Conservation (phyloP, 2,888 invertebrate genomes). For the Eupithecia abbreviata region DNA sequence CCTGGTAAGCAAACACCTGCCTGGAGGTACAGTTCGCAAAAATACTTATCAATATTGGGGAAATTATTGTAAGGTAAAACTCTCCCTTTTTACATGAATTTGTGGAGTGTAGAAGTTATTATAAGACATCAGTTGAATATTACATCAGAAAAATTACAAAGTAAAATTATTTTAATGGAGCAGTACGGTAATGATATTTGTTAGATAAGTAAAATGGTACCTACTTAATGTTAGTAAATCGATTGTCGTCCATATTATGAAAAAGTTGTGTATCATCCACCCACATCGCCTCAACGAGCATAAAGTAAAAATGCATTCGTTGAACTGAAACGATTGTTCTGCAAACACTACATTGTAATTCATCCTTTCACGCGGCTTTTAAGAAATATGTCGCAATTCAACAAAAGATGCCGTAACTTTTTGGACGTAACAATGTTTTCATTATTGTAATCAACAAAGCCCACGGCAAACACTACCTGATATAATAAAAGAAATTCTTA, state of each 20-base stretch:
- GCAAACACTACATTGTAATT: constrained; percentile 28
- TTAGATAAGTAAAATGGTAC: too few species aligned
- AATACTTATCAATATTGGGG: not conserved
- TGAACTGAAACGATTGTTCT: not conserved
- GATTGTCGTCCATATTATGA: not conserved
- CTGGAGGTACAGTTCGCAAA: constrained; percentile 18
- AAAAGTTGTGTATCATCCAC: not conserved
- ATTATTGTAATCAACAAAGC: constrained; percentile 23
- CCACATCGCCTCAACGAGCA: not conserved
- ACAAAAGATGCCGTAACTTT: constrained; percentile 25
- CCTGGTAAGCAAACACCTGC: constrained; percentile 27
- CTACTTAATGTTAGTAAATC: not conserved
- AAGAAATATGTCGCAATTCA: constrained; percentile 31
- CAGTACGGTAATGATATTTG: too few species aligned
- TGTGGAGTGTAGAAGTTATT: not conserved
- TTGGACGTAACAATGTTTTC: constrained; percentile 22
- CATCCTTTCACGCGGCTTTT: constrained; percentile 24
- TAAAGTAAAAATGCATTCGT: not conserved
- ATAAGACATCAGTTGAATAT: not conserved
- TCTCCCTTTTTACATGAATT: not conserved
- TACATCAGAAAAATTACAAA: too few species aligned
- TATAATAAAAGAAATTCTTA: constrained; percentile 14
- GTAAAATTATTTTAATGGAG: not conserved
- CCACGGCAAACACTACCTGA: constrained; percentile 12
- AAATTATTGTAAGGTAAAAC: not conserved